Base-by-base conservation (phyloP, 2,888 invertebrate genomes). In the Agrochola litura region DNA sequence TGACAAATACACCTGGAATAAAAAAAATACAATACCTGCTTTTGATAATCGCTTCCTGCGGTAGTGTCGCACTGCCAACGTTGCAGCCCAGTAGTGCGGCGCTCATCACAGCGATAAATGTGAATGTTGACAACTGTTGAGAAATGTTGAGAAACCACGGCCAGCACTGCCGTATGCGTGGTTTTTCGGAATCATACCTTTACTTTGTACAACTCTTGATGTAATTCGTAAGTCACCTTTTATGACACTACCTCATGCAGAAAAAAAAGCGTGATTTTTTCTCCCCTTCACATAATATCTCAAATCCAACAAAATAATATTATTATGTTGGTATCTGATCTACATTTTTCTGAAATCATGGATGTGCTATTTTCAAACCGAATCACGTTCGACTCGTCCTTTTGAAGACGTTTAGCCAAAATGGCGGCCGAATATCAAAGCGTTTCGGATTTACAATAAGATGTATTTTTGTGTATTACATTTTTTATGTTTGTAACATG, bases 361-460 rank as follows among this genome's bases (percentile, higher is more conserved):
- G 64, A 46, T 46, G 67, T 67, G 65, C 74, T 72, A 77, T 86
- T 88, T 84, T 70, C 68, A 54, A 87, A 81, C 9, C 87, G 61
- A 67, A 84, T 84, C 87, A 87, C 87, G 87, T 86, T 37, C 78
- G 14, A 72, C 10, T n/a, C 81, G 88, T 88, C 84, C 75, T 81
- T 83, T 86, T 79, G 84, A 88, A 84, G 88, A 77, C 88, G 84
- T 76, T 87, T 85, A 87, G 76, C 86, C 63, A 80, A 80, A 87
- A 86, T 84, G 84, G 81, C 73, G 76, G 25, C 60, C 78, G 88
- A 88, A 86, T 87, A 88, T 77, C 68, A 86, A 73, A 46, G 66
- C 41, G 69, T 56, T 54, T 52, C 73, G 69, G 82, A 78, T 84
- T 83, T 82, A 82, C 70, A 78, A 71, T 72, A 76, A 71, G 43